phyloP scores from a whole-genome alignment of 2,797 vertebrate species.

The Macropus fuliginosus region DNA sequence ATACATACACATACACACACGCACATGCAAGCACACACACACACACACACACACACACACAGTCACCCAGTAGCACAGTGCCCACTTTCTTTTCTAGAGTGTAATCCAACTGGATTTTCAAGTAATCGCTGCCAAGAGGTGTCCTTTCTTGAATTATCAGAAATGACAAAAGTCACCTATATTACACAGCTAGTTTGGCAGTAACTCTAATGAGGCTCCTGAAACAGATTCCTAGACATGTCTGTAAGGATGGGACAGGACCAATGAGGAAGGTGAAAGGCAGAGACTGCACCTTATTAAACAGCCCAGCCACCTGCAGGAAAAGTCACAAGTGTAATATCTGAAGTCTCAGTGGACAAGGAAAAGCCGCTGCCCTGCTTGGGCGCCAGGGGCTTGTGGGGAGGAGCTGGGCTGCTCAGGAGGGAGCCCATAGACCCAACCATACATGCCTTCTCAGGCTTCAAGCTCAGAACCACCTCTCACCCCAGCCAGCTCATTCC shows the following conservation, averaged over 20 bases:
- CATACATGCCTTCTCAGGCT: neutral
- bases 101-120: constrained; percentile 78
- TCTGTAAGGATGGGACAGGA: constrained; percentile 68
- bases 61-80: neutral
- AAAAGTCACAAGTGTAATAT: constrained; percentile 85
- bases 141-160: constrained; percentile 73
- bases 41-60: no score
- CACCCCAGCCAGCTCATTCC: neutral
- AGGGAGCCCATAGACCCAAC: constrained; percentile 25
- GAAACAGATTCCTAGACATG: constrained; percentile 85
- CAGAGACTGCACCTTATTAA: constrained; percentile 91
- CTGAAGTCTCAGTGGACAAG: constrained; percentile 67
- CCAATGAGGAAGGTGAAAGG: constrained; percentile 86
- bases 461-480: neutral
- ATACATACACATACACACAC: no score
- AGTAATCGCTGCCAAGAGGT: constrained; percentile 67
- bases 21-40: neutral
- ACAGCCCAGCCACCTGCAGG: constrained; percentile 93
- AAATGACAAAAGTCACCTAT: constrained; percentile 75
- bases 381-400: no score
- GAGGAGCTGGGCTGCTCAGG: neutral
- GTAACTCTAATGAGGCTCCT: constrained; percentile 86
- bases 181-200: constrained; percentile 76
- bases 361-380: neutral
- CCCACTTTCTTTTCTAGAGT: neutral